Base-by-base conservation (phyloP, 2,888 invertebrate genomes). In the Zootermopsis nevadensis region DNA sequence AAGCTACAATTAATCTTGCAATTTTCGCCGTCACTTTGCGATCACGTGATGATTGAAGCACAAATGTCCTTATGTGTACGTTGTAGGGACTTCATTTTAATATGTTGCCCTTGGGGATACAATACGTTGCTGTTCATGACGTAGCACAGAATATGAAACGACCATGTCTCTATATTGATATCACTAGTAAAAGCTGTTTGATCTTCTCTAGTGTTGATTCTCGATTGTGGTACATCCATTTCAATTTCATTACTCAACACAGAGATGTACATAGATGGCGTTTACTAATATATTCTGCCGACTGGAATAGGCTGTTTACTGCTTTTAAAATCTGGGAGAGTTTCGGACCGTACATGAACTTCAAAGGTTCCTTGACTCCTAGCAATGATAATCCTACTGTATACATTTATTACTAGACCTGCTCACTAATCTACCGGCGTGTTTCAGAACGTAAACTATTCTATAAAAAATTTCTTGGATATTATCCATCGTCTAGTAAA, bases 101-200 rank as follows among this genome's bases (percentile, higher is more conserved):
- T 12, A 42, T 33, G n/a, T 27, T 38, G 74, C 74, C 42, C 10
- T 6, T 35, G 27, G 74, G 69, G 2, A 15, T 69, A 33, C 15
- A 4, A 69, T 33, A 69, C 31, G 19, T 19, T 33, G 33, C 24
- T 38, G 38, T 74, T 74, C 33, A 30, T 74, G 38, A 74, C n/a
- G 74, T 12, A 8, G 22, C 24, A n/a, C n/a, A 38, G 38, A 38
- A 38, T 74, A n/a, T 1, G n/a, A 74, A 33, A 38, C 8, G 15
- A 38, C 27, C 38, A n/a, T 74, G n/a, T 74, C 38, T 74, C 74
- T 74, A 38, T 74, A 74, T 74, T 74, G 74, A 7, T 74, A 74
- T 74, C 38, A 74, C 6, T 12, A 10, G 42, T 38, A 27, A 42
- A 74, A 38, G 74, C 6, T 27, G 74, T 74, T 74, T 74, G 74